Evolutionary conservation across 2,888 invertebrate species (phyloP).

Genomic region (Serripes groenlandicus): DNA sequence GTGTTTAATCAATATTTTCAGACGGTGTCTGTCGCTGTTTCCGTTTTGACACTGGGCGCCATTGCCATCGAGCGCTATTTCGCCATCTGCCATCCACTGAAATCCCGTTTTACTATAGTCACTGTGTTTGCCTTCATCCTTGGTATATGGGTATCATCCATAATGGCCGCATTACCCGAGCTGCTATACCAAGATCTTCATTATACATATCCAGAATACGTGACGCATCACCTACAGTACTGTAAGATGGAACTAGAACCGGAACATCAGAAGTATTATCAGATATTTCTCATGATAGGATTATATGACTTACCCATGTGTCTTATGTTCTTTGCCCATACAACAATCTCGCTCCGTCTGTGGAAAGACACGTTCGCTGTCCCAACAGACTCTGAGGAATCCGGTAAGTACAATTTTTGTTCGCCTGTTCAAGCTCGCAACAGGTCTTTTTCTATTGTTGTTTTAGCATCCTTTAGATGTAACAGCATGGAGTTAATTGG

Average conservation of each 20-base stretch:
- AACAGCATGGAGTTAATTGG: too few species aligned
- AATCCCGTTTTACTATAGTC: slow-evolving; percentile 94
- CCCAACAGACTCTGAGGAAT: slow-evolving; percentile 1
- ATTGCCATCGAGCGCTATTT: slow-evolving; percentile 98
- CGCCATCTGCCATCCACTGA: slow-evolving; percentile 96
- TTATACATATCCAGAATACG: slow-evolving; percentile 69
- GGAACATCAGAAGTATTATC: slow-evolving; percentile 70
- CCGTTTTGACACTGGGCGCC: slow-evolving; percentile 95
- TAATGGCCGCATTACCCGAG: slow-evolving; percentile 86
- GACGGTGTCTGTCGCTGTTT: slow-evolving; percentile 97
- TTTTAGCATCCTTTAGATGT: background rate
- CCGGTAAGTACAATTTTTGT: background rate
- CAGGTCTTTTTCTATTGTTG: background rate
- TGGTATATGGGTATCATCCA: slow-evolving; percentile 93
- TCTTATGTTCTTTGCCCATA: slow-evolving; percentile 84
- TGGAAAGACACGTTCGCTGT: slow-evolving; percentile 74
- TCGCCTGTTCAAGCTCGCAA: background rate
- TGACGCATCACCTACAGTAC: slow-evolving; percentile 75
- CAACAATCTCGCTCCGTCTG: slow-evolving; percentile 80
- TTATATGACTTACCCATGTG: slow-evolving; percentile 92
- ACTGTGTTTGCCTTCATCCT: slow-evolving; percentile 93
- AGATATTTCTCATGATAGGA: slow-evolving; percentile 75
- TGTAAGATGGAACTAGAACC: slow-evolving; percentile 71
- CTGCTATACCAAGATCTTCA: slow-evolving; percentile 72
- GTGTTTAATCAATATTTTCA: too few species aligned